Base-by-base conservation (phyloP, 2,797 vertebrate genomes). In the Microchirus variegatus region DNA sequence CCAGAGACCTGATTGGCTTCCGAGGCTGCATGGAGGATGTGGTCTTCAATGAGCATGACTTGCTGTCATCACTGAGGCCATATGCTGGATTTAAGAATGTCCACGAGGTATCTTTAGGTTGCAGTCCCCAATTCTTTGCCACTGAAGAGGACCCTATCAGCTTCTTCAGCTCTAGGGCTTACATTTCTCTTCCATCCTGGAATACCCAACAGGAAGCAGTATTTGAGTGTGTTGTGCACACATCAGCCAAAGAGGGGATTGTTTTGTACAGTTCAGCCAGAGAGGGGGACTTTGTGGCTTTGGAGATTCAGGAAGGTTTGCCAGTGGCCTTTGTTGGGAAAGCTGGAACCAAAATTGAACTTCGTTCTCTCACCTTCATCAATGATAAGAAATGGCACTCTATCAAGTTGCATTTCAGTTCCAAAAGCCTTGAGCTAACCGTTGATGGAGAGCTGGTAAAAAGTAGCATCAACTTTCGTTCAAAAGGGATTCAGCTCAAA, bases 111-210 rank as follows among this genome's bases (percentile, higher is more conserved):
- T 98, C 93, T 0, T 84, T 95, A 44, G 95, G 95, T 43, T 98
- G 96, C 74, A 98, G 88, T 68, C 94, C 95, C 15, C 94, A 96
- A 67, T 97, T 98, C 88, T 96, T 96, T 77, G 92, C 95, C 46
- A 88, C 75, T 1, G 93, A 96, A 63, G 91, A 95, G 48, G 94
- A 98, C 17, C 85, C 96, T 0, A 88, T 98, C 63, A 97, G 92
- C 87, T 96, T 98, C 81, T 98, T 98, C 81, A 99, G 96, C 80
- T 96, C 96, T 10, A 94, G 91, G 73, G 96, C 96, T 26, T 98
- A 94, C 41, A 57, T 97, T 75, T 92, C 93, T 38, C 89, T 98
- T 74, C 91, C 94, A 15, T 58, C 81, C 0, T 96, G 93, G 94
- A 92, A 81, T 1, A 14, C 84, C 40, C 88, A 81, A 3, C 61